Evolutionary conservation across 2,888 invertebrate species (phyloP).

Genomic region (Candidula unifasciata): DNA sequence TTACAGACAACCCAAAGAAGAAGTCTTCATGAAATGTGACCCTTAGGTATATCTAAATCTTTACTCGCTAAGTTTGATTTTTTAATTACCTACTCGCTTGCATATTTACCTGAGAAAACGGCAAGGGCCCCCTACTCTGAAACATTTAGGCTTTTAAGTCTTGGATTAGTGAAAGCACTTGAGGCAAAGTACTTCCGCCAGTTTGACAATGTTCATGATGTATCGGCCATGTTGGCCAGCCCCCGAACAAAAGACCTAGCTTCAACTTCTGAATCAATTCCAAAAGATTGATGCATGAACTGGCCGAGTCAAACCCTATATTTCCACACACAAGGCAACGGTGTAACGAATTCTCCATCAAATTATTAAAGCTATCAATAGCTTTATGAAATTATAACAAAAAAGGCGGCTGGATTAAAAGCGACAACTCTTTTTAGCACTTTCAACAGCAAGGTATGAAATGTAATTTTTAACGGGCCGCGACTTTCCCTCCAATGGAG

Average conservation of each 20-base stretch:
- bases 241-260: conserved; percentile 4
- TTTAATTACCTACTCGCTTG: neutral
- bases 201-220: conserved; percentile 28
- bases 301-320: conserved; percentile 17
- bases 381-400: conserved; percentile 13
- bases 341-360: conserved; percentile 28
- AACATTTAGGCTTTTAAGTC: neutral
- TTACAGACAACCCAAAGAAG: too few relatives aligned
- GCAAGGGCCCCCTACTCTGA: neutral
- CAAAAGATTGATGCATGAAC: conserved; percentile 36
- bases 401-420: neutral
- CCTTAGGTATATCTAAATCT: too few relatives aligned
- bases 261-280: conserved; percentile 6
- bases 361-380: conserved; percentile 26
- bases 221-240: conserved; percentile 19
- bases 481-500: neutral
- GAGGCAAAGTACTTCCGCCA: conserved; percentile 50
- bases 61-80: too few relatives aligned
- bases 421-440: neutral
- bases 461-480: conserved; percentile 19
- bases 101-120: neutral
- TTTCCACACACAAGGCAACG: too few relatives aligned
- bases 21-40: too few relatives aligned
- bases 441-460: neutral
- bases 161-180: conserved; percentile 13